These are phyloP conservation scores for Fukomys damarensis DNA, from an alignment of 2,113 vertebrate species.

Conservation along the genomic window DNA sequence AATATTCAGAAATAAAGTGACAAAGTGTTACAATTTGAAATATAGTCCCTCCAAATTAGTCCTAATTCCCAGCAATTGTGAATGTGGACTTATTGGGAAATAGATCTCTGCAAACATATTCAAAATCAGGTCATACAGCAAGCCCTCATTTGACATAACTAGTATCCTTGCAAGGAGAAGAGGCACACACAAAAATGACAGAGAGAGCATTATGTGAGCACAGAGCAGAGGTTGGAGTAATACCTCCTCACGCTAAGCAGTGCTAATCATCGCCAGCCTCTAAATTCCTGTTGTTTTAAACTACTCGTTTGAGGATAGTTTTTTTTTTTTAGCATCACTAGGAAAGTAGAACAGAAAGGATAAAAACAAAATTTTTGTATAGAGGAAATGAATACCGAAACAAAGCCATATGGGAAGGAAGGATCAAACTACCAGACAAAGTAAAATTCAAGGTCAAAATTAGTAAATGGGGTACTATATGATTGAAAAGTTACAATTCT, in stretches of 20 bases:
- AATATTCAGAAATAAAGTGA: not conserved
- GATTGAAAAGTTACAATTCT: not conserved
- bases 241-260: rapidly evolving
- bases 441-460: not conserved
- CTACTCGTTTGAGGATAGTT: not conserved
- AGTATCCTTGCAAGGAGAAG: not conserved
- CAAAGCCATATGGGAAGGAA: not conserved
- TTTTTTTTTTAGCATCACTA: not conserved
- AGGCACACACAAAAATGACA: not conserved
- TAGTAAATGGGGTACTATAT: not conserved
- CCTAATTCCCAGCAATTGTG: not conserved
- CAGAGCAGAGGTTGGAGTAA: rapidly evolving
- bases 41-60: not conserved
- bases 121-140: not conserved
- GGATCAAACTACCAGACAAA: not conserved
- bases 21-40: not conserved
- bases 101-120: not conserved
- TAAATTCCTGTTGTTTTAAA: not conserved
- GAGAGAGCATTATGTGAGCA: rapidly evolving
- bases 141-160: not conserved
- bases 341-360: not conserved
- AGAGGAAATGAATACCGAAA: not conserved
- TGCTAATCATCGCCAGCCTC: not conserved
- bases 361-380: not conserved
- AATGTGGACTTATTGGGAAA: not conserved